These are phyloP conservation scores for Felis catus DNA, from an alignment of 2,113 vertebrate genomes.

Conservation along the genomic window F.catus_Fca126_mat1.0 CM031419.1:133672001-133672500, in stretches of 20 bases:
- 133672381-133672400: not conserved
- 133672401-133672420: not conserved
- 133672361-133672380: not conserved
- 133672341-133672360: not conserved
- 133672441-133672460: not conserved
- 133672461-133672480: not conserved
- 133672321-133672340: not conserved
- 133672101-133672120: not conserved
- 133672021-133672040: not conserved
- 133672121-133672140: not conserved
- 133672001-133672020: not conserved
- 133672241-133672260: not conserved
- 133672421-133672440: not conserved
- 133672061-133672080: not conserved
- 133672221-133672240: not conserved
- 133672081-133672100: not conserved
- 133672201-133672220: not conserved
- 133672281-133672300: not conserved
- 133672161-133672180: not conserved
- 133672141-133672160: not conserved
- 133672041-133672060: not conserved
- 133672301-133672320: not conserved
- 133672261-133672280: not conserved
- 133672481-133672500: not conserved
- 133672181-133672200: not conserved